These are phyloP conservation scores for Platypus cylindrus DNA, from an alignment of 2,888 invertebrate genomes.

Conservation along the genomic window DNA sequence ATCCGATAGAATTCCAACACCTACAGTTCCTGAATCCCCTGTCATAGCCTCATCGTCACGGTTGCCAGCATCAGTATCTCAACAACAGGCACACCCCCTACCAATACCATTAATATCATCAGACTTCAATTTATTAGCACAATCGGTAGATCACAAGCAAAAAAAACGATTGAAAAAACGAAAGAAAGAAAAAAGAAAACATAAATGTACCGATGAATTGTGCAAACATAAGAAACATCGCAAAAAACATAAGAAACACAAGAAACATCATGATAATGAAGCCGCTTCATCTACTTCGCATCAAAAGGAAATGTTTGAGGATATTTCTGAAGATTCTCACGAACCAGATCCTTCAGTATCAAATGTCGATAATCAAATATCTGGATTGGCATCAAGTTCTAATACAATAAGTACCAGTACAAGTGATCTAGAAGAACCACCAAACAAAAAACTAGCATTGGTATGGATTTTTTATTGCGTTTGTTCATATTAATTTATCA, in stretches of 20 bases:
- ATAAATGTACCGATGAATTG: conserved; percentile 55
- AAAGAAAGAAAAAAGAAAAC: conserved; percentile 56
- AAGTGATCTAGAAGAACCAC: no score
- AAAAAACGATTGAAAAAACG: conserved; percentile 54
- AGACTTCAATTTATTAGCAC: no score
- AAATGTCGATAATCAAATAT: conserved; percentile 15
- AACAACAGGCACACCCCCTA: conserved; percentile 11
- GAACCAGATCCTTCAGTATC: conserved; percentile 8
- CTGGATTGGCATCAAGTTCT: no score
- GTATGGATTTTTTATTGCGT: no score
- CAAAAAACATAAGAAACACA: conserved; percentile 66
- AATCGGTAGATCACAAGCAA: conserved; percentile 42
- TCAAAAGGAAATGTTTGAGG: no score
- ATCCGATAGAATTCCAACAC: conserved; percentile 17
- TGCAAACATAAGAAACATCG: conserved; percentile 64
- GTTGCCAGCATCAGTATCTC: neutral
- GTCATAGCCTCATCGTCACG: conserved; percentile 12
- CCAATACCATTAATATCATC: conserved; percentile 22
- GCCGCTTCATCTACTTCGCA: conserved; percentile 30
- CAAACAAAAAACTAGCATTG: no score
- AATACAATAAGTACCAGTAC: no score
- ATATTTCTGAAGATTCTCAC: conserved; percentile 1
- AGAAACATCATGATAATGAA: conserved; percentile 56
- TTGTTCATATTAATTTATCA: no score
- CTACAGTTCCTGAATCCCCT: conserved; percentile 13